These are phyloP conservation scores for Copidosoma floridanum DNA, from an alignment of 1,140 invertebrate species.

Conservation along the genomic window DNA sequence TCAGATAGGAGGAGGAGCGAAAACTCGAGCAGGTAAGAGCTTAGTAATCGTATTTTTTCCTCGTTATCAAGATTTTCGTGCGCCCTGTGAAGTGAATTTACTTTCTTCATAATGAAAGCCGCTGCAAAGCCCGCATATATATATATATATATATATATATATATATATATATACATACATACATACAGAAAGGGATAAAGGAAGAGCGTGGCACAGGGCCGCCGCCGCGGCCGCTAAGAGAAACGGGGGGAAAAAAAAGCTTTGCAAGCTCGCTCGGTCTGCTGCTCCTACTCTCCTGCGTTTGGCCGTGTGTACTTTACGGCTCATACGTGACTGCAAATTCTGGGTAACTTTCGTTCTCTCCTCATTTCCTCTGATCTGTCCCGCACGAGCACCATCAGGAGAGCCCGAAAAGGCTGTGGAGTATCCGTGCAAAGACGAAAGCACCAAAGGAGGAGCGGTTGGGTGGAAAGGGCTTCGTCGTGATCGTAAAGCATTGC, in stretches of 20 bases:
- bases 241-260: too few species aligned
- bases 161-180: background rate
- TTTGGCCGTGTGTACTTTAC: conserved; percentile 41
- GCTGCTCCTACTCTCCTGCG: too few species aligned
- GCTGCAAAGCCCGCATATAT: conserved; percentile 32
- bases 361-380: background rate
- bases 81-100: conserved; percentile 45
- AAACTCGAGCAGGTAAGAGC: conserved; percentile 22
- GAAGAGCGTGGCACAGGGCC: too few species aligned
- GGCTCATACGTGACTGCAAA: conserved; percentile 45
- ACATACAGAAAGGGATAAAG: background rate
- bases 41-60: conserved; percentile 40
- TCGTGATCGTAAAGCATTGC: conserved; percentile 7
- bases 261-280: too few species aligned
- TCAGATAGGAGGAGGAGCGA: background rate
- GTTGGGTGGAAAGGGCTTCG: too few species aligned
- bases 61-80: conserved; percentile 41
- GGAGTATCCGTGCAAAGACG: too few species aligned
- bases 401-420: background rate
- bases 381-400: background rate
- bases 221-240: too few species aligned
- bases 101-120: conserved; percentile 49
- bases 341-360: conserved; percentile 1
- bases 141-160: too few species aligned
- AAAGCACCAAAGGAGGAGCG: conserved; percentile 7